These are phyloP conservation scores for Xiphydria camelus DNA, from an alignment of 2,888 invertebrate genomes.

Conservation along the genomic window DNA sequence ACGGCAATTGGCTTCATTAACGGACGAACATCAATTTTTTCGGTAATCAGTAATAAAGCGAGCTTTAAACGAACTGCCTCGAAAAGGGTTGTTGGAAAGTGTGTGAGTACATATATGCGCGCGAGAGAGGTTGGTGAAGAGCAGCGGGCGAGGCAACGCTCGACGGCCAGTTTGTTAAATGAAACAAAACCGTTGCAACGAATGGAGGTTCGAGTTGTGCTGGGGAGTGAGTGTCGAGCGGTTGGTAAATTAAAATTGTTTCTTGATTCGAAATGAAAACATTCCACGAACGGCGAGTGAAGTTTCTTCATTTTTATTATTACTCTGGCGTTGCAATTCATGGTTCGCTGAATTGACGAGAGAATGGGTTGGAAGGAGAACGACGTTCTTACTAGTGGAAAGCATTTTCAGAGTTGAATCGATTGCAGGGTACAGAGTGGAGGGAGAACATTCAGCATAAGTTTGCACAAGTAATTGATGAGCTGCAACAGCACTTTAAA, in stretches of 20 bases:
- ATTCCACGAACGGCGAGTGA: constrained; percentile 25
- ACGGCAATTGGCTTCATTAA: constrained; percentile 48
- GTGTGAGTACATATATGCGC: constrained; percentile 3
- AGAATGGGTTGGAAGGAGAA: too few relatives aligned
- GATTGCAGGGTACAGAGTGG: too few relatives aligned
- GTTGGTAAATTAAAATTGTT: constrained; percentile 48
- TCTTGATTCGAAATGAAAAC: constrained; percentile 44
- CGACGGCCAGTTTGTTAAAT: constrained; percentile 47
- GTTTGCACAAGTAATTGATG: too few relatives aligned
- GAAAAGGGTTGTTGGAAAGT: constrained; percentile 3
- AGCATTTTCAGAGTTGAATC: too few relatives aligned
- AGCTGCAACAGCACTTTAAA: too few relatives aligned
- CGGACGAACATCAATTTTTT: constrained; percentile 48
- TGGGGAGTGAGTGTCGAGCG: constrained; percentile 19
- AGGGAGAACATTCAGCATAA: too few relatives aligned
- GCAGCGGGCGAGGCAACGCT: constrained; percentile 26
- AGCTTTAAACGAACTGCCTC: constrained; percentile 43
- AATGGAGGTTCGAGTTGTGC: constrained; percentile 40
- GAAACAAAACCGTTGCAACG: constrained; percentile 53
- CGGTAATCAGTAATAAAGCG: constrained; percentile 52
- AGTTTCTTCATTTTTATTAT: constrained; percentile 5
- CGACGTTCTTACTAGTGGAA: too few relatives aligned
- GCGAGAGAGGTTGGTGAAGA: constrained; percentile 15
- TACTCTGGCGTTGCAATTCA: not conserved
- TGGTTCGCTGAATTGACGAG: too few relatives aligned